phyloP scores from a whole-genome alignment of 2,113 vertebrate species.

The Gymnogyps californianus region DNA sequence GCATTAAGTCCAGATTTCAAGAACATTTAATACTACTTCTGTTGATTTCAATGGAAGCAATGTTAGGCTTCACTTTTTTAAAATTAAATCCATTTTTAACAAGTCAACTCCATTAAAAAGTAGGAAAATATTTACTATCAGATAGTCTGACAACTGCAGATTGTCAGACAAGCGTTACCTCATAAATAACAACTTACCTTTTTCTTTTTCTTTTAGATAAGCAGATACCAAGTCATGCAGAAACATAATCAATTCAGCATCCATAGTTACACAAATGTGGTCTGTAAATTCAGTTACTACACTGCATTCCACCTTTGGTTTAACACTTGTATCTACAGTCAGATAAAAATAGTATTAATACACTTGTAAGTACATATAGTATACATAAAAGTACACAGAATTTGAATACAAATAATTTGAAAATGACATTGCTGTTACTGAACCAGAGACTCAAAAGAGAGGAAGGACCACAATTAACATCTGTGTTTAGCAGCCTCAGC shows the following conservation, averaged over 20 bases:
- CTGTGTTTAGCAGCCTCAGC: neutral
- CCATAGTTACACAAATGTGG: conserved; percentile 99
- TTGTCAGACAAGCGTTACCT: neutral
- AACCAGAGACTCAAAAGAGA: neutral
- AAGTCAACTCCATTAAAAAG: neutral
- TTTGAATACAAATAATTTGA: neutral
- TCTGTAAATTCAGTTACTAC: conserved; percentile 99
- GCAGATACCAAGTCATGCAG: conserved; percentile 97
- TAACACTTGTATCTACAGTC: conserved; percentile 83
- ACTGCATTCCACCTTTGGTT: conserved; percentile 97
- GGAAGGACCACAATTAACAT: neutral
- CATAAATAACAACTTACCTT: conserved; percentile 76
- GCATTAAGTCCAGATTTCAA: neutral
- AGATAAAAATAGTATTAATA: neutral
- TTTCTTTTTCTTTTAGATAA: conserved; percentile 98
- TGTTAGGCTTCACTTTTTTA: neutral
- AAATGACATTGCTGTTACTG: neutral
- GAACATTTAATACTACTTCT: neutral
- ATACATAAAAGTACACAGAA: neutral
- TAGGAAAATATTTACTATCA: neutral
- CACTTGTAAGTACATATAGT: neutral
- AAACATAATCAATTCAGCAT: conserved; percentile 98
- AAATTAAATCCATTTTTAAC: neutral
- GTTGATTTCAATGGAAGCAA: neutral
- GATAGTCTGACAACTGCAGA: neutral